Conservation (phyloP, 2,113 vertebrate species). For the Anguilla rostrata region DNA sequence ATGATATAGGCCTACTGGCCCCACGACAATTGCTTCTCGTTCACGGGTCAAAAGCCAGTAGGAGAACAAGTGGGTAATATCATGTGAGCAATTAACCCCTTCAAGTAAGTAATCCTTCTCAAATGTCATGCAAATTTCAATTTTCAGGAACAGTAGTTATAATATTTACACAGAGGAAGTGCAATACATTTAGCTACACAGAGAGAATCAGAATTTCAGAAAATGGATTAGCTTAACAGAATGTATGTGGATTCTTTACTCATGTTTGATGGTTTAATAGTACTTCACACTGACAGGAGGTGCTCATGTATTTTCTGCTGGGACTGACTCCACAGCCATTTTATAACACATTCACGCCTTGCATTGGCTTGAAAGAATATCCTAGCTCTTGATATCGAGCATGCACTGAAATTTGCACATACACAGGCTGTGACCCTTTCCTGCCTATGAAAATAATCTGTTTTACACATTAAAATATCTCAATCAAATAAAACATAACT, state of each 20-base stretch:
- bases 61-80: conserved; percentile 1
- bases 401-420: not conserved
- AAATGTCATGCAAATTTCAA: not conserved
- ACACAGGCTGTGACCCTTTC: not conserved
- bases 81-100: not conserved
- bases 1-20: not conserved
- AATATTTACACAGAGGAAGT: not conserved
- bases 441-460: not conserved
- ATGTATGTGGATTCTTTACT: not conserved
- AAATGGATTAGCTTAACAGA: not conserved
- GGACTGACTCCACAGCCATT: not conserved
- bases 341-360: not conserved
- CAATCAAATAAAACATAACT: not conserved
- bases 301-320: not conserved
- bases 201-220: not conserved
- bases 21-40: not conserved
- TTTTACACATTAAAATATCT: not conserved
- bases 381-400: not conserved
- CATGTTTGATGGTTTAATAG: not conserved
- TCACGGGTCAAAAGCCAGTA: not conserved
- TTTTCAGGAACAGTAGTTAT: not conserved
- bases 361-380: too few relatives aligned
- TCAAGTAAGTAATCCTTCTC: not conserved
- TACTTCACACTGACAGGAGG: not conserved
- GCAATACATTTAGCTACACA: not conserved